A percentile compares a stretch with the other conserved stretches of the same genome.
These are phyloP conservation scores for Leptocoma aspasia DNA, from an alignment of 2,113 vertebrate species.

Conservation along the genomic window DNA sequence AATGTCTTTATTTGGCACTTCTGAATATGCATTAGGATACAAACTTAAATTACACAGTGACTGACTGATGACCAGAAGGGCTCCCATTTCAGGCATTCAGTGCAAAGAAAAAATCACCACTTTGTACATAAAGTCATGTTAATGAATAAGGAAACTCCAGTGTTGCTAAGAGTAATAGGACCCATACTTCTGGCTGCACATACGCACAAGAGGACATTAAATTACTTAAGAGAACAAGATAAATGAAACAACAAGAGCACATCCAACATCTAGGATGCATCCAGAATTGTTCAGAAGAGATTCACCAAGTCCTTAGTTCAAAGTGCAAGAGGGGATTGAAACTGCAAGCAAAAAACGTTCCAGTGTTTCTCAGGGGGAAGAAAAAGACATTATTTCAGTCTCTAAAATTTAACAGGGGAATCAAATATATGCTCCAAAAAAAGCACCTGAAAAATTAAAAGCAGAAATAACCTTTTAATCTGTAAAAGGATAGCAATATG, in stretches of 20 bases:
- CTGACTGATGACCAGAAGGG: not conserved
- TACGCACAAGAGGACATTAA: not conserved
- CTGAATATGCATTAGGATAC: not conserved
- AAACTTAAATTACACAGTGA: not conserved
- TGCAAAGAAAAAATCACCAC: not conserved
- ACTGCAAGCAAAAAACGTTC: not conserved
- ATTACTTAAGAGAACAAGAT: not conserved
- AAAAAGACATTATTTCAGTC: not conserved
- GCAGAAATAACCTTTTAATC: slow-evolving; percentile 6
- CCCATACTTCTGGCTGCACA: not conserved
- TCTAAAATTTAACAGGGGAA: not conserved
- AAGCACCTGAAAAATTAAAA: not conserved
- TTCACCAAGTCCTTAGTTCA: not conserved
- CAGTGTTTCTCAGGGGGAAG: not conserved
- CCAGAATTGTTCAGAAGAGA: not conserved
- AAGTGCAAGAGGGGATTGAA: not conserved
- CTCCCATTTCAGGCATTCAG: not conserved
- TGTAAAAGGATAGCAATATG: not conserved
- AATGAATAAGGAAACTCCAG: not conserved
- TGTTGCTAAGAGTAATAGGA: not conserved
- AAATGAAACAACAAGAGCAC: not conserved
- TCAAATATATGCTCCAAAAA: not conserved
- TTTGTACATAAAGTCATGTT: not conserved
- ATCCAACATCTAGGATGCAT: not conserved
- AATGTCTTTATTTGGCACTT: not conserved